Evolutionary conservation across 1,140 invertebrate species (phyloP).

Genomic region (Tachypleus tridentatus): DNA sequence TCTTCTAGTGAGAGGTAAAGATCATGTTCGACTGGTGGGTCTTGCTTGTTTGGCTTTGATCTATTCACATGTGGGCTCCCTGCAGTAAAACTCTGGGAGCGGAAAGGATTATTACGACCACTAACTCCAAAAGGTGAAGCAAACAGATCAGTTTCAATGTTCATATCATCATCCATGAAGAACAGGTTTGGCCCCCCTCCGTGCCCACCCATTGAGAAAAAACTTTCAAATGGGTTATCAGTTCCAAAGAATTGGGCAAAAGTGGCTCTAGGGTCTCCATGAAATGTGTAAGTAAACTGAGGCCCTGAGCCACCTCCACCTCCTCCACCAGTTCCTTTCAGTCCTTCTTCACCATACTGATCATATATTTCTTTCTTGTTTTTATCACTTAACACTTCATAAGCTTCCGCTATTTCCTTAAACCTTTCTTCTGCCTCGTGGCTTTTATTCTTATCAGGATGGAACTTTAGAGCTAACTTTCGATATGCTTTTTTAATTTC

Average conservation of each 20-base stretch:
- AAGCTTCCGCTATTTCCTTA: slow-evolving; percentile 45
- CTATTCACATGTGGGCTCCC: slow-evolving; percentile 35
- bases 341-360: slow-evolving; percentile 41
- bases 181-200: slow-evolving; percentile 27
- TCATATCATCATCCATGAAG: slow-evolving; percentile 5
- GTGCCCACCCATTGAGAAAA: slow-evolving; percentile 48
- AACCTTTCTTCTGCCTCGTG: slow-evolving; percentile 43
- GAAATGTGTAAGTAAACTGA: slow-evolving; percentile 56
- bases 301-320: slow-evolving; percentile 7
- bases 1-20: slow-evolving; percentile 85
- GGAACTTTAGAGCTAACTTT: slow-evolving; percentile 66
- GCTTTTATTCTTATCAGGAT: slow-evolving; percentile 47
- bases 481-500: slow-evolving; percentile 95
- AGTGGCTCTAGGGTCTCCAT: slow-evolving; percentile 79
- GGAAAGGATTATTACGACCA: slow-evolving; percentile 44
- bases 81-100: slow-evolving; percentile 80
- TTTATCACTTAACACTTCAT: slow-evolving; percentile 40
- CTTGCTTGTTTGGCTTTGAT: slow-evolving; percentile 43
- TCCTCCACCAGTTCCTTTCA: slow-evolving; percentile 32
- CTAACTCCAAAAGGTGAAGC: slow-evolving; percentile 21
- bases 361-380: slow-evolving; percentile 41
- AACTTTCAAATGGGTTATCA: slow-evolving; percentile 58
- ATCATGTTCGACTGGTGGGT: slow-evolving; percentile 91
- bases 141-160: slow-evolving; percentile 15
- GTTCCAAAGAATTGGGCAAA: slow-evolving; percentile 89